A percentile compares a stretch with the other conserved stretches of the same genome.
Conservation (phyloP, 1,140 invertebrate genomes). For the Drosophila truncata region DNA sequence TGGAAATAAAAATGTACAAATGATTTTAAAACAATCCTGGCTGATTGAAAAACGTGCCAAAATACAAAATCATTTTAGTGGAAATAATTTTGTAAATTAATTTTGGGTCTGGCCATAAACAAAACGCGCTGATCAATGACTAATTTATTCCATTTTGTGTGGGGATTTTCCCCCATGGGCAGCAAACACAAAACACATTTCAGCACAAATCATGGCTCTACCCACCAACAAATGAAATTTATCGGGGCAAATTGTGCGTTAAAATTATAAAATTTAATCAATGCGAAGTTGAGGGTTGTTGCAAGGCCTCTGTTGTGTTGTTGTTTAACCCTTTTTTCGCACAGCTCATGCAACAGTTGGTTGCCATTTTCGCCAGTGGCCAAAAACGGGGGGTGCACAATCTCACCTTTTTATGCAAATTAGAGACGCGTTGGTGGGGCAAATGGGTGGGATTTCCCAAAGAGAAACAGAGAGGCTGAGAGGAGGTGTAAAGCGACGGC, state of each 20-base stretch:
- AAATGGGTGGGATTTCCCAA: neutral
- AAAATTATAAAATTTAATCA: conserved; percentile 79
- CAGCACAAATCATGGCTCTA: conserved; percentile 23
- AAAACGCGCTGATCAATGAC: conserved; percentile 8
- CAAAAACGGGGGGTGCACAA: conserved; percentile 14
- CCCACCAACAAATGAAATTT: conserved; percentile 21
- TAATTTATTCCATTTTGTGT: conserved; percentile 40
- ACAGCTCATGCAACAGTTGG: conserved; percentile 58
- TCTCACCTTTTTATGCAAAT: conserved; percentile 72
- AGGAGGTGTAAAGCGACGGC: conserved; percentile 24
- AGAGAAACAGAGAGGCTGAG: too few species aligned
- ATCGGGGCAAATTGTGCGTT: conserved; percentile 63
- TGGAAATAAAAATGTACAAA: neutral
- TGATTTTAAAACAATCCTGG: neutral
- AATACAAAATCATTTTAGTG: conserved; percentile 17
- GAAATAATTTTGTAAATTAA: conserved; percentile 10
- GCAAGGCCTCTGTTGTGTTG: conserved; percentile 12
- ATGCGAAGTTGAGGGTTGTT: conserved; percentile 53
- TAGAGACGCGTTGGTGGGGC: conserved; percentile 32
- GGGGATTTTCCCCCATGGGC: conserved; percentile 10
- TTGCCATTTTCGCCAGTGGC: conserved; percentile 19
- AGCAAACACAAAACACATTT: conserved; percentile 18
- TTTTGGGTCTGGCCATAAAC: neutral
- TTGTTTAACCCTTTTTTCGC: neutral
- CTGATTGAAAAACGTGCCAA: conserved; percentile 15